Percentiles rank a stretch among this genome's conserved stretches.
These are phyloP conservation scores for Malthinus seriepunctatus DNA, from an alignment of 2,888 invertebrate species.

Conservation along the genomic window DNA sequence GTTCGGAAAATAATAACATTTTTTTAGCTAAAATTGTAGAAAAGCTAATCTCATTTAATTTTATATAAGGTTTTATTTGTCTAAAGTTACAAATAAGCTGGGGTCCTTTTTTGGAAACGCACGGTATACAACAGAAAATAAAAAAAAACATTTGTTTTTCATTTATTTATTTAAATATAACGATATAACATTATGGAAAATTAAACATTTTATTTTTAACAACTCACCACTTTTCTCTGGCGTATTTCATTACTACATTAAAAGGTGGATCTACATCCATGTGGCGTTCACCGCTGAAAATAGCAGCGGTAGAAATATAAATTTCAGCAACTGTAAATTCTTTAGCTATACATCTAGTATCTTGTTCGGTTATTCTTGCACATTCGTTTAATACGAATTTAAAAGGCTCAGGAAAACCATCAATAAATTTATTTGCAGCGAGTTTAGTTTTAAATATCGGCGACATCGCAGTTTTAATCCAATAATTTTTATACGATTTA, in stretches of 20 bases:
- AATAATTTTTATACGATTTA: slow-evolving; percentile 45
- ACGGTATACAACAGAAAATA: no score
- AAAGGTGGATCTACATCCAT: not conserved
- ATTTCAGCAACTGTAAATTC: slow-evolving; percentile 38
- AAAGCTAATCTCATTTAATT: no score
- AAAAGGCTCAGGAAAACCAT: slow-evolving; percentile 41
- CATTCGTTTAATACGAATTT: slow-evolving; percentile 45
- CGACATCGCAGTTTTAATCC: slow-evolving; percentile 37
- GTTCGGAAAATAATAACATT: no score
- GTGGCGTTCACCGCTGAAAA: no score
- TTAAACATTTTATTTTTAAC: not conserved
- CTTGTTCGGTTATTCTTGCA: slow-evolving; percentile 45
- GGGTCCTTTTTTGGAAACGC: no score
- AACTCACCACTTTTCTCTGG: slow-evolving; percentile 30
- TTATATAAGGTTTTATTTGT: no score
- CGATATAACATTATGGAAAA: no score
- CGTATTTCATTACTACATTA: slow-evolving; percentile 22
- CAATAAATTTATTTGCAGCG: slow-evolving; percentile 36
- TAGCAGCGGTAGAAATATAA: slow-evolving; percentile 6
- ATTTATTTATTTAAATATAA: no score
- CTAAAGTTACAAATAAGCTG: no score
- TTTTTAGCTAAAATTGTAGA: no score
- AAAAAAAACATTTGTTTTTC: no score
- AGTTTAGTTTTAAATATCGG: slow-evolving; percentile 11
- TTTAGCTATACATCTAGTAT: slow-evolving; percentile 38